Evolutionary conservation across 1,140 invertebrate genomes (phyloP).

Genomic region (Macrobrachium rosenbergii): DNA sequence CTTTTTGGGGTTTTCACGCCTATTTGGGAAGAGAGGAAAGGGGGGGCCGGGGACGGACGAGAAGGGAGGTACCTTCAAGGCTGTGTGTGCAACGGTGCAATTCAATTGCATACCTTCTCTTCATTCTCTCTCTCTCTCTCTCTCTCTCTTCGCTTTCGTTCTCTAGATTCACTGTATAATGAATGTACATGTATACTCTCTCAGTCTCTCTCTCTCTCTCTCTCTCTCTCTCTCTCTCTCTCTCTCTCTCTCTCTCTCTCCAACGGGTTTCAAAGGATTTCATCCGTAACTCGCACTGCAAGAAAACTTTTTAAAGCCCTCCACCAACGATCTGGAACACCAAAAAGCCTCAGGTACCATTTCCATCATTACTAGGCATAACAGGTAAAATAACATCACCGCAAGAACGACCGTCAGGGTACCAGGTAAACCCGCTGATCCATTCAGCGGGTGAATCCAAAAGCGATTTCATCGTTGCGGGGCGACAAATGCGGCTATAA

Average conservation of each 20-base stretch:
- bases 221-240: conserved; percentile 16
- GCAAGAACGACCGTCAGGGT: too few relatives aligned
- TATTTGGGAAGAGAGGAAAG: too few relatives aligned
- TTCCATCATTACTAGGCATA: too few relatives aligned
- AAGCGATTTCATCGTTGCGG: too few relatives aligned
- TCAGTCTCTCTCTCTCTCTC: background rate
- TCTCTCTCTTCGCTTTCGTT: background rate
- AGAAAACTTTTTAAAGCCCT: too few relatives aligned
- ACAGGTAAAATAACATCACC: too few relatives aligned
- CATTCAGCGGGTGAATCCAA: background rate
- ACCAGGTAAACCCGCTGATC: background rate
- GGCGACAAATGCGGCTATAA: too few relatives aligned
- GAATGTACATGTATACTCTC: background rate
- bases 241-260: conserved; percentile 3
- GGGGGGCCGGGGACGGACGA: too few relatives aligned
- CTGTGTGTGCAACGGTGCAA: background rate
- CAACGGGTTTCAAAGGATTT: background rate
- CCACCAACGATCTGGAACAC: too few relatives aligned
- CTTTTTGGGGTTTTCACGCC: too few relatives aligned
- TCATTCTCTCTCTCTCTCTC: conserved; percentile 14
- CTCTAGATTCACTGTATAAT: background rate
- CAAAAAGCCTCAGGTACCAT: too few relatives aligned
- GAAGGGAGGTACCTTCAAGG: background rate
- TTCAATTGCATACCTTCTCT: background rate
- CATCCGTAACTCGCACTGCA: too few relatives aligned